Evolutionary conservation across 2,113 vertebrate species (phyloP), one percentile per base, ranked within the genome.

Genomic region (Seriola rivoliana): DNA sequence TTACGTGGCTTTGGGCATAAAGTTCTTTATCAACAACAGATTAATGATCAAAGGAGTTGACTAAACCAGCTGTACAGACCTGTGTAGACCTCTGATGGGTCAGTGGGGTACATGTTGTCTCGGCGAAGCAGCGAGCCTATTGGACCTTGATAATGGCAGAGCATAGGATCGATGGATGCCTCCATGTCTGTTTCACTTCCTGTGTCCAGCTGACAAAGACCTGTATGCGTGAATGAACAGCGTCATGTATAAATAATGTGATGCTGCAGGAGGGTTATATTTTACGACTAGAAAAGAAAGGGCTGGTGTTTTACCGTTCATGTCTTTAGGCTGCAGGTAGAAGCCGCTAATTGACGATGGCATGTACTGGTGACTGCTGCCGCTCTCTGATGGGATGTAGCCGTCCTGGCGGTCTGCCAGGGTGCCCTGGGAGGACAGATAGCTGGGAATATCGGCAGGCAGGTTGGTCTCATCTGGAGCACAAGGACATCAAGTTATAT

Each of bases 381-480:
- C 96, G 32, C 95, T 98, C 92, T 99, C 98, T 8, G 97, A 99
- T 0, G 96, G 96, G 42, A 97, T 90, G 67, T 98, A 99, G 1
- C 96, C 96, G 14, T 99, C 98, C 78, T 99, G 97, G 3, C 97
- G 95, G 90, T 99, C 98, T 5, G 97, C 97, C 62, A 99, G 86
- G 0, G 98, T 99, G 1, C 98, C 98, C 85, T 99, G 98, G 17
- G 98, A 99, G 16, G 98, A 99, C 82, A 99, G 86, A 73, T 97
- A 99, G 87, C 98, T 99, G 38, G 98, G 98, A 78, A 98, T 99
- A 87, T 99, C 98, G 16, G 97, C 95, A 0, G 98, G 98, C 12
- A 99, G 93, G 90, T 98, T 97, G 78, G 98, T 99, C 94, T 99
- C 98, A 93, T 99, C 98, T 99, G 79, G 4, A 86, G 55, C 8